Percentiles rank a stretch among this genome's conserved stretches.
Conservation (phyloP, 2,888 invertebrate genomes). For the Dione juno region DNA sequence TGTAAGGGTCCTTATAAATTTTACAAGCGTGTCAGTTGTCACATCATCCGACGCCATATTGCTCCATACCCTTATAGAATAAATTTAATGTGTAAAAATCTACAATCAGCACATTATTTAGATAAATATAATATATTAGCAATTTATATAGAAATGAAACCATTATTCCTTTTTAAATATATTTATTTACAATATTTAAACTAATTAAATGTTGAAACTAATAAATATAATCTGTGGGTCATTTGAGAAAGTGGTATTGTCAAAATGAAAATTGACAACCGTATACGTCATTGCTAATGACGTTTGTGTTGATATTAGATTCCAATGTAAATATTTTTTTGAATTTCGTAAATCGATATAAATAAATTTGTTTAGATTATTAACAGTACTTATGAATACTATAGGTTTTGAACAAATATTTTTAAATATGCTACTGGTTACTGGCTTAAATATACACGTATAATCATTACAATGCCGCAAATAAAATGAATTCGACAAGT, state of each 20-base stretch:
- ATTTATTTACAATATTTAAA: too few species aligned
- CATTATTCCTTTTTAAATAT: too few species aligned
- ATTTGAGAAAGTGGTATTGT: not conserved
- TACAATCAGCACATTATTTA: not conserved
- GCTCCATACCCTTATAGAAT: not conserved
- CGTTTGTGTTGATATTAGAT: not conserved
- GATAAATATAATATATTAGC: not conserved
- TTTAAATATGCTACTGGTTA: too few species aligned
- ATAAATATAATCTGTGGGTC: not conserved
- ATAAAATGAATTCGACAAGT: constrained; percentile 22
- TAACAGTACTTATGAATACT: too few species aligned
- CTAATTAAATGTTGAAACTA: too few species aligned
- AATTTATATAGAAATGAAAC: not conserved
- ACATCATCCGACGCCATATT: constrained; percentile 15
- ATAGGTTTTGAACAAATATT: too few species aligned
- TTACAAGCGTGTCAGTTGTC: constrained; percentile 26
- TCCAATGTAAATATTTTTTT: too few species aligned
- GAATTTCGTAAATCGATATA: too few species aligned
- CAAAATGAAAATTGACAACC: not conserved
- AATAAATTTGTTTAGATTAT: too few species aligned
- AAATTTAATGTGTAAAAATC: not conserved
- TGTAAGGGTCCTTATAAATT: not conserved
- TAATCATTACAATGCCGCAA: not conserved
- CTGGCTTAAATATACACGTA: not conserved
- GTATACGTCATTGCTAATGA: not conserved